Percentiles rank a stretch among this genome's conserved stretches.
These are phyloP conservation scores for Spodoptera littoralis DNA, from an alignment of 2,888 invertebrate genomes.

Conservation along the genomic window DNA sequence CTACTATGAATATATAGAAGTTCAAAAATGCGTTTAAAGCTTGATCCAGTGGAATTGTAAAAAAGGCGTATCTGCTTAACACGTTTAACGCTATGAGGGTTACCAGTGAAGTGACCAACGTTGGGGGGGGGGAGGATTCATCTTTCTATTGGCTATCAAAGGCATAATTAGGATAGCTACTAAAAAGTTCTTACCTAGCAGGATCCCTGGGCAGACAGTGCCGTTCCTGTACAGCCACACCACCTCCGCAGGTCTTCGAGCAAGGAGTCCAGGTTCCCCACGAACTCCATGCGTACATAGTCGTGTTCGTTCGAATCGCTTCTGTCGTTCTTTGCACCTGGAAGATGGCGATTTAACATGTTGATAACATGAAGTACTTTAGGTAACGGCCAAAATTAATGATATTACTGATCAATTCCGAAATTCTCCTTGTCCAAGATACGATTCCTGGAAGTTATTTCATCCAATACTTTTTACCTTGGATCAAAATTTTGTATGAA, in stretches of 20 bases:
- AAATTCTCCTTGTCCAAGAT: not conserved
- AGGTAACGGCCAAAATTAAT: too few relatives aligned
- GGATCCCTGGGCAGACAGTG: constrained; percentile 90
- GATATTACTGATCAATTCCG: too few relatives aligned
- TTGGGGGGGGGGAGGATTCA: too few relatives aligned
- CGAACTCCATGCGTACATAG: constrained; percentile 90
- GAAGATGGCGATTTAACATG: not conserved
- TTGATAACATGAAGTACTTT: not conserved
- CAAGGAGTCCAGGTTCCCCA: constrained; percentile 94
- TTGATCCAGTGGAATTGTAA: too few relatives aligned
- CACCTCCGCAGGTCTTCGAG: constrained; percentile 93
- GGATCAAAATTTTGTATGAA: constrained; percentile 1
- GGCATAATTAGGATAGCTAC: too few relatives aligned
- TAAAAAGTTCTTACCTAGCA: constrained; percentile 75
- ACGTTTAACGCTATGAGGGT: too few relatives aligned
- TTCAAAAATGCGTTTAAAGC: too few relatives aligned
- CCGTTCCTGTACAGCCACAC: constrained; percentile 92
- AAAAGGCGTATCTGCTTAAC: too few relatives aligned
- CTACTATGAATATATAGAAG: too few relatives aligned
- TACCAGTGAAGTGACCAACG: too few relatives aligned
- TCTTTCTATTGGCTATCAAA: too few relatives aligned
- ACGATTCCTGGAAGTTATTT: constrained; percentile 5
- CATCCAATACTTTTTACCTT: not conserved
- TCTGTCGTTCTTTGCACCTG: constrained; percentile 74
- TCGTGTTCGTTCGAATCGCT: constrained; percentile 73